These are phyloP conservation scores for Cichlasoma orientale DNA, from an alignment of 2,797 vertebrate genomes.

Conservation along the genomic window DNA sequence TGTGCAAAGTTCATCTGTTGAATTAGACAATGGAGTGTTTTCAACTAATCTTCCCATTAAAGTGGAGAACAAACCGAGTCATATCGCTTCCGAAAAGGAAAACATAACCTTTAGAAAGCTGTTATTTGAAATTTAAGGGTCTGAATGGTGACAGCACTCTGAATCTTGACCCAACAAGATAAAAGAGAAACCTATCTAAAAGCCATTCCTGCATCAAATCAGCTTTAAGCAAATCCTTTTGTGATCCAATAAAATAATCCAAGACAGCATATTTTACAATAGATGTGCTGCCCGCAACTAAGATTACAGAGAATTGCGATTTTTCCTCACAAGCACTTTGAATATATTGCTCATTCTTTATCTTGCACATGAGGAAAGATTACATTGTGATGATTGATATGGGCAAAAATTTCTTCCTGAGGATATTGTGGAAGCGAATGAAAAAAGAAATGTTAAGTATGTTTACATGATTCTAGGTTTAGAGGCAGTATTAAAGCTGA, in stretches of 20 bases:
- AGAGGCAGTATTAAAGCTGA: neutral
- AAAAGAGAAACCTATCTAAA: slow-evolving; percentile 23
- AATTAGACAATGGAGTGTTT: slow-evolving; percentile 60
- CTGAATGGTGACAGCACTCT: neutral
- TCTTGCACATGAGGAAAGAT: neutral
- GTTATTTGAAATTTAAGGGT: slow-evolving; percentile 15
- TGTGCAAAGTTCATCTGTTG: slow-evolving; percentile 63
- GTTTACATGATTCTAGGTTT: neutral
- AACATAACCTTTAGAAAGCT: slow-evolving; percentile 43
- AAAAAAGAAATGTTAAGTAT: neutral
- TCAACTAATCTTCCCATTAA: slow-evolving; percentile 56
- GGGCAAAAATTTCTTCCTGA: neutral
- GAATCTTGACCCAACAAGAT: slow-evolving; percentile 30
- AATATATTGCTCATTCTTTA: neutral
- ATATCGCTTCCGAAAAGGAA: slow-evolving; percentile 8
- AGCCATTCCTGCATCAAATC: slow-evolving; percentile 32
- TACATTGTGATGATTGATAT: neutral
- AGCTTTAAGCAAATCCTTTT: slow-evolving; percentile 50
- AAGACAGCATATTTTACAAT: slow-evolving; percentile 37
- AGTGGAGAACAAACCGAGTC: slow-evolving; percentile 27
- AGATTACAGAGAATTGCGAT: slow-evolving; percentile 12
- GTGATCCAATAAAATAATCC: slow-evolving; percentile 45
- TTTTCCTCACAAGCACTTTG: slow-evolving; percentile 3
- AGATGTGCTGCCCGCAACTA: slow-evolving; percentile 9
- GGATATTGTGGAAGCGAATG: neutral